Percentiles rank a stretch among this genome's conserved stretches.
Evolutionary conservation across 2,797 vertebrate genomes (phyloP).

Genomic region (Paramormyrops hopkinsi): DNA sequence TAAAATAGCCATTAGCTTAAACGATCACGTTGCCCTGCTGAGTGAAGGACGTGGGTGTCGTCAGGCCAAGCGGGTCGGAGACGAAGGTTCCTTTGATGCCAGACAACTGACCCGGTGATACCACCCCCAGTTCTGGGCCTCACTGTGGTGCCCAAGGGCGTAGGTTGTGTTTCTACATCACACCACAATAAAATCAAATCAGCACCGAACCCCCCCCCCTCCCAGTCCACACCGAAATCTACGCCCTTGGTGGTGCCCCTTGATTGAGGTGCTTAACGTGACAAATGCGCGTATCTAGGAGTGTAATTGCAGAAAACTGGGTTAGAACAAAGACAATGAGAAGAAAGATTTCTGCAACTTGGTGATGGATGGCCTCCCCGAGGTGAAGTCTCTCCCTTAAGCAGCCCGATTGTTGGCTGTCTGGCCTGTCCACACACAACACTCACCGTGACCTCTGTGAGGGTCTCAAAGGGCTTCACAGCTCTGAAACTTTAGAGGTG

Average conservation of each 20-base stretch:
- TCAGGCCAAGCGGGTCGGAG: background rate
- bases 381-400: background rate
- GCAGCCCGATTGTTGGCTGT: background rate
- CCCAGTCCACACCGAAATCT: background rate
- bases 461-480: background rate
- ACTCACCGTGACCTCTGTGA: background rate
- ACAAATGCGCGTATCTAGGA: background rate
- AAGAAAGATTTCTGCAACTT: background rate
- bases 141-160: background rate
- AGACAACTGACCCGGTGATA: background rate
- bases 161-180: background rate
- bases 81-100: background rate
- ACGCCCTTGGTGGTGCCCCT: background rate
- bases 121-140: background rate
- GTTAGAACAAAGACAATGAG: background rate
- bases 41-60: background rate
- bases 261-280: background rate
- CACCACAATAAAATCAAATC: background rate
- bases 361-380: background rate
- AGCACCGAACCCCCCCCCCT: background rate
- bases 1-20: background rate
- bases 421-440: background rate
- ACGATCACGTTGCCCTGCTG: background rate
- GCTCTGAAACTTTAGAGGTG: background rate
- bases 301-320: background rate